Conservation (phyloP, 2,113 vertebrate species). For the Lophura nycthemera region DNA sequence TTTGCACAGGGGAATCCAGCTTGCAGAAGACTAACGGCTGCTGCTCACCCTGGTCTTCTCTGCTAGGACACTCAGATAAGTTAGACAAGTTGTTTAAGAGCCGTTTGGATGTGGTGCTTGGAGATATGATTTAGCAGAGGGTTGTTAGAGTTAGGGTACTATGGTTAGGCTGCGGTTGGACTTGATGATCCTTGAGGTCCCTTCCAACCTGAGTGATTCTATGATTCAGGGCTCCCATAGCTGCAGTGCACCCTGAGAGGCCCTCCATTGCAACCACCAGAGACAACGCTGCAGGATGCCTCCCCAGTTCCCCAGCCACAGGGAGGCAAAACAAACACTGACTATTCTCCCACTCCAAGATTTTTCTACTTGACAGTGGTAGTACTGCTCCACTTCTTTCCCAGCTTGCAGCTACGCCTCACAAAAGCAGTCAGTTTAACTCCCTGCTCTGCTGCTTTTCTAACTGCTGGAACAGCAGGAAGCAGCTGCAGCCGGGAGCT, state of each 20-base stretch:
- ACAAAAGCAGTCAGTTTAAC: background rate
- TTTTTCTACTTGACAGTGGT: background rate
- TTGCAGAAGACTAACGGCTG: background rate
- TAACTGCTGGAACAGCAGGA: background rate
- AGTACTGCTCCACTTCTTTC: background rate
- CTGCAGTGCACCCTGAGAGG: accelerated
- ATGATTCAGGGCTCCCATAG: background rate
- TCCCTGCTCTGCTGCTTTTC: background rate
- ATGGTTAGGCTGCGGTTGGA: no score
- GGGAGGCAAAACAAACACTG: background rate
- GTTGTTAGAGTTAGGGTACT: no score
- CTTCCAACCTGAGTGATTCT: no score
- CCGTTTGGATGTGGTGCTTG: no score
- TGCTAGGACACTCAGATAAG: background rate
- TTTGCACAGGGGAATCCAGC: background rate
- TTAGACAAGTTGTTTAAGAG: no score
- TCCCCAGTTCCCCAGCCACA: accelerated
- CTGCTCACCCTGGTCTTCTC: background rate
- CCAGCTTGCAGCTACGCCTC: background rate
- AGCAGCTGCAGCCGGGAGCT: constrained; percentile 2
- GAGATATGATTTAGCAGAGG: no score
- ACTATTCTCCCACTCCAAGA: background rate
- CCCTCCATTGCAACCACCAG: accelerated
- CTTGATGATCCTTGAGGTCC: no score
- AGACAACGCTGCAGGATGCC: accelerated